Base-by-base conservation (phyloP, 1,140 invertebrate genomes). In the Brachionus angularis region DNA sequence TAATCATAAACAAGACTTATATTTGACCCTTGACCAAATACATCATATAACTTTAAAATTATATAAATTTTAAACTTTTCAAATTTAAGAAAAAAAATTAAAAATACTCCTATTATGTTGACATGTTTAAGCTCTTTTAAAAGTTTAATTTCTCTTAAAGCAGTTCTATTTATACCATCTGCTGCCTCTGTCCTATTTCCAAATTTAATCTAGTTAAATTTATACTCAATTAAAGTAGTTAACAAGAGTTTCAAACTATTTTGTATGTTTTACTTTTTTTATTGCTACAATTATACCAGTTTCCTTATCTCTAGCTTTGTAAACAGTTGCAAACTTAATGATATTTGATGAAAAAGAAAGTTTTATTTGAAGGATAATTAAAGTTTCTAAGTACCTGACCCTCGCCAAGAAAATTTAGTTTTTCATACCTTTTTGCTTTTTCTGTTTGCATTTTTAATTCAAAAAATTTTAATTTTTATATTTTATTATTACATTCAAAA, bases 1-100 rank as follows among this genome's bases (percentile, higher is more conserved):
- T 95, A 98, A 81, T 99, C 96, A 85, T 98, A 98, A 0, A 99
- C 96, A 21, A 99, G 83, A 46, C 94, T 97, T n/a, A 99, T 89
- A 85, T 97, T 98, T 23, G 93, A 96, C 80, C 52, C 47, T 16
- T 96, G 89, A 31, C 96, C 95, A 85, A 98, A 97, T 3, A 98
- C 93, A 87, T 98, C 95, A 83, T 86, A 77, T 73, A 88, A 74
- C 83, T 84, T 75, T 42, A 80, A 81, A 72, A 73, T 69, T 71
- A 21, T 39, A 44, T 36, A 47, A 73, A 46, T 50, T 23, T 21
- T 47, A 50, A 67, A 23, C 8, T 27, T 39, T 71, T 21, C 1
- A 64, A 49, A 16, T 25, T 18, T 12, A 46, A 74, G 1, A 31
- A 73, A 3, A 64, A 46, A 33, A 18, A 2, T 27, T 25, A 12